These are phyloP conservation scores for Caenorhabditis sp. DNA, from an alignment of 2,888 invertebrate species.

Conservation along the genomic window DNA sequence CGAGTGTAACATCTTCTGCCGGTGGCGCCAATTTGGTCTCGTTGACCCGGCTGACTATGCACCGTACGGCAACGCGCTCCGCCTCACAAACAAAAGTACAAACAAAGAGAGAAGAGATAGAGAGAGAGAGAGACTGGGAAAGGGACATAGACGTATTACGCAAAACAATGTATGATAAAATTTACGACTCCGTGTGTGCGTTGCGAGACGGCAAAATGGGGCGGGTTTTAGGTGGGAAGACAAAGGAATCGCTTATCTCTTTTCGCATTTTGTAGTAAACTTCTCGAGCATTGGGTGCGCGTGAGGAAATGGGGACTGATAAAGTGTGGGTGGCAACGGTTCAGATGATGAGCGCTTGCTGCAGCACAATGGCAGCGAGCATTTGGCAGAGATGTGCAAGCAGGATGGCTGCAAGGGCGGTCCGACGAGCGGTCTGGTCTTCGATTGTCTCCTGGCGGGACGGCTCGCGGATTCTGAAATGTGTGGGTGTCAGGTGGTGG, in stretches of 20 bases:
- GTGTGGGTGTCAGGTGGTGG: neutral
- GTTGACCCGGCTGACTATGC: constrained; percentile 13
- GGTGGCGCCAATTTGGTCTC: constrained; percentile 7
- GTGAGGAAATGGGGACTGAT: neutral
- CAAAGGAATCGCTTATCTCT: constrained; percentile 24
- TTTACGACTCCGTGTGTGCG: constrained; percentile 35
- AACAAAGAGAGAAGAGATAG: constrained; percentile 23
- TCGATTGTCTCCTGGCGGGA: constrained; percentile 55
- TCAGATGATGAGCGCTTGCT: constrained; percentile 84
- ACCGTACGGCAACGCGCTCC: neutral
- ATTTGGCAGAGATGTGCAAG: constrained; percentile 96
- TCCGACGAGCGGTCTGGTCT: constrained; percentile 73
- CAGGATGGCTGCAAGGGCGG: constrained; percentile 85
- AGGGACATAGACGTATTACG: constrained; percentile 5
- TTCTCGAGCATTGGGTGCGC: constrained; percentile 2
- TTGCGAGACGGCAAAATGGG: constrained; percentile 6
- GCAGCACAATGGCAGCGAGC: constrained; percentile 92
- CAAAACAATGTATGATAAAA: constrained; percentile 48
- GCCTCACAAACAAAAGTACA: constrained; percentile 46
- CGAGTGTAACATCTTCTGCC: constrained; percentile 21
- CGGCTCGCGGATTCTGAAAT: constrained; percentile 42
- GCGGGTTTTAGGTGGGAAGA: constrained; percentile 14
- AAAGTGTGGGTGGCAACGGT: constrained; percentile 1
- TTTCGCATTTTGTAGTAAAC: constrained; percentile 16
- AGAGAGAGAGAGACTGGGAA: no score